These are phyloP conservation scores for Aphrocallistes beatrix DNA, from an alignment of 37 sponge, comb jelly and placozoan species.

Conservation along the genomic window DNA sequence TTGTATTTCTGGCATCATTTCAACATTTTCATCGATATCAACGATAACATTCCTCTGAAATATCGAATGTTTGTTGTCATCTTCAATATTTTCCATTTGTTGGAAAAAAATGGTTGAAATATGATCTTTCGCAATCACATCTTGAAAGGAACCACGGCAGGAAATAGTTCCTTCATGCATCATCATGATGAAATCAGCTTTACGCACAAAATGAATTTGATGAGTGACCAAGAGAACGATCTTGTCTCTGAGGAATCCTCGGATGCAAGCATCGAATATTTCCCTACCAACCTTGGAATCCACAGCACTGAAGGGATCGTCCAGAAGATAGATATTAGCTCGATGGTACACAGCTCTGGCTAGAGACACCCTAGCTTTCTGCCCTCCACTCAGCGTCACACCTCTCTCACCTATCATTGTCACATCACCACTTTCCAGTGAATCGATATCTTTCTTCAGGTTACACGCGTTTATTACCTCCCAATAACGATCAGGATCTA, in stretches of 20 bases:
- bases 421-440: neutral
- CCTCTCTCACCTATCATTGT: conserved; percentile 5
- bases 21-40: too few relatives aligned
- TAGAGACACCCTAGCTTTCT: conserved; percentile 30
- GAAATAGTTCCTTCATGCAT: neutral
- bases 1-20: too few relatives aligned
- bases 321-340: conserved; percentile 21
- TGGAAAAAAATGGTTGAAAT: too few relatives aligned
- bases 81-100: too few relatives aligned
- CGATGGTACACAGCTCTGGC: conserved; percentile 21
- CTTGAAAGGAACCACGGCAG: neutral
- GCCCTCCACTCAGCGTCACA: conserved; percentile 27
- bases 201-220: neutral
- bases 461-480: neutral
- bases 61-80: too few relatives aligned
- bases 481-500: neutral
- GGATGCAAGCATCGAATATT: neutral
- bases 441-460: neutral
- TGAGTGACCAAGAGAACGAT: neutral
- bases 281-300: conserved; percentile 2
- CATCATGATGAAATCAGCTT: neutral
- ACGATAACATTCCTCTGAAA: too few relatives aligned
- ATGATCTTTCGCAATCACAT: neutral
- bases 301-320: conserved; percentile 25
- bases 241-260: neutral